Evolutionary conservation across 2,113 vertebrate genomes (phyloP).

Genomic region (Eira barbara): DNA sequence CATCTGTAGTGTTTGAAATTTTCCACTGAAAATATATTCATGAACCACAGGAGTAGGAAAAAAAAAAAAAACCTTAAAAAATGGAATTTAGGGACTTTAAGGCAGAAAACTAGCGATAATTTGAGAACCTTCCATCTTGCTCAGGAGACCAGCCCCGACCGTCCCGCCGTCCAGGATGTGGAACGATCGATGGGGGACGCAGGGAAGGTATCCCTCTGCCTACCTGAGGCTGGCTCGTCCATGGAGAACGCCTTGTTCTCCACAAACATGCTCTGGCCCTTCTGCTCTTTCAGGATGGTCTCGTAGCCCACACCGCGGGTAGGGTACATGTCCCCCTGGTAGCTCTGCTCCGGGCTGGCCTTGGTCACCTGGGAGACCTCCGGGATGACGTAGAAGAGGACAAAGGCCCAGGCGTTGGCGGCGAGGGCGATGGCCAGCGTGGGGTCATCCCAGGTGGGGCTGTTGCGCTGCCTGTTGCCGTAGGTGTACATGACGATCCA

Average conservation of each 20-base stretch:
- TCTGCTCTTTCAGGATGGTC: slow-evolving; percentile 93
- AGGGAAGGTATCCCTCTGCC: background rate
- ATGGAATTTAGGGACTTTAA: background rate
- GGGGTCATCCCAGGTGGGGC: slow-evolving; percentile 90
- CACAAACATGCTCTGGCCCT: slow-evolving; percentile 90
- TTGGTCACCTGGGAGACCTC: slow-evolving; percentile 86
- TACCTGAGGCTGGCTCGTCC: slow-evolving; percentile 92
- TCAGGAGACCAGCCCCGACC: background rate
- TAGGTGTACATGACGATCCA: slow-evolving; percentile 96
- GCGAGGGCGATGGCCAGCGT: slow-evolving; percentile 93
- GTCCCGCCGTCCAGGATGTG: rapidly evolving
- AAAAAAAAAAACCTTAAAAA: background rate
- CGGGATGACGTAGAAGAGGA: slow-evolving; percentile 90
- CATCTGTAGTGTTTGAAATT: background rate
- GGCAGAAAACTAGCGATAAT: background rate
- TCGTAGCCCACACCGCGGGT: slow-evolving; percentile 91
- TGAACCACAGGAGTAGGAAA: background rate
- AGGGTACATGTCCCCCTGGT: slow-evolving; percentile 83
- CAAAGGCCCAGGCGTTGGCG: slow-evolving; percentile 89
- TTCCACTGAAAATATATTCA: background rate
- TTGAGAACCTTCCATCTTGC: background rate
- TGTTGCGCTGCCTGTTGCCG: slow-evolving; percentile 80
- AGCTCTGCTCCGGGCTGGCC: slow-evolving; percentile 73
- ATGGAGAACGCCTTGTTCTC: slow-evolving; percentile 97
- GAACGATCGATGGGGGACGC: too few relatives aligned